Conservation (phyloP, 1,140 invertebrate genomes). For the Drosophila kikkawai region DNA sequence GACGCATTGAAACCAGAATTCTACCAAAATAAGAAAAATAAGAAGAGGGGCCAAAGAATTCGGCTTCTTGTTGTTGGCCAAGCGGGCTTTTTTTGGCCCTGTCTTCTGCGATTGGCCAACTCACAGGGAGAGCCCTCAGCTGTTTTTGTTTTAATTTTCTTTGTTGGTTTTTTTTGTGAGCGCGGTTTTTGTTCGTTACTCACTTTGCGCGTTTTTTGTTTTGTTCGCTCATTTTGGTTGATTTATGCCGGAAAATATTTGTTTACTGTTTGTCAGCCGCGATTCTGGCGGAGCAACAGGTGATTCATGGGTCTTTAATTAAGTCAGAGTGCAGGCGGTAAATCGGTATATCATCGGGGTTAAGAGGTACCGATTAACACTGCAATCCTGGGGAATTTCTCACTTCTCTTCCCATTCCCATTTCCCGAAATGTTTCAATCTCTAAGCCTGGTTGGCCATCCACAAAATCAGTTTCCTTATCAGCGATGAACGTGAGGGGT, state of each 20-base stretch:
- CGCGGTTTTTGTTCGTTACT: constrained; percentile 43
- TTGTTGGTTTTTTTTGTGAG: constrained; percentile 32
- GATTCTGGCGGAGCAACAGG: constrained; percentile 63
- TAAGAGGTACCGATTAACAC: constrained; percentile 48
- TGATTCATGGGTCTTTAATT: constrained; percentile 72
- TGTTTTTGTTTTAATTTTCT: constrained; percentile 52
- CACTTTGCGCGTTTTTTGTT: constrained; percentile 65
- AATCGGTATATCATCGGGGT: constrained; percentile 22
- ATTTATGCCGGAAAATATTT: constrained; percentile 78
- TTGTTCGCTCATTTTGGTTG: constrained; percentile 68
- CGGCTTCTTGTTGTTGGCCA: constrained; percentile 60
- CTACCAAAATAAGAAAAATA: constrained; percentile 52
- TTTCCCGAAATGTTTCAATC: constrained; percentile 30
- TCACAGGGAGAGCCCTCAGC: constrained; percentile 64
- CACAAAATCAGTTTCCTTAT: constrained; percentile 57
- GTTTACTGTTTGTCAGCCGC: constrained; percentile 60
- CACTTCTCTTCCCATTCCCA: constrained; percentile 4
- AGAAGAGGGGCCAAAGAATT: constrained; percentile 45
- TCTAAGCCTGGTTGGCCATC: constrained; percentile 11
- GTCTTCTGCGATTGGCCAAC: constrained; percentile 72
- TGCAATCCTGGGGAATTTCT: constrained; percentile 5
- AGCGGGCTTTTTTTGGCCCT: constrained; percentile 56
- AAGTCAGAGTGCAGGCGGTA: constrained; percentile 46
- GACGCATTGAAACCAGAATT: constrained; percentile 64
- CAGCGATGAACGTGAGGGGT: constrained; percentile 74